Evolutionary conservation across 1,140 invertebrate genomes (phyloP).

Genomic region (Sitophilus oryzae): DNA sequence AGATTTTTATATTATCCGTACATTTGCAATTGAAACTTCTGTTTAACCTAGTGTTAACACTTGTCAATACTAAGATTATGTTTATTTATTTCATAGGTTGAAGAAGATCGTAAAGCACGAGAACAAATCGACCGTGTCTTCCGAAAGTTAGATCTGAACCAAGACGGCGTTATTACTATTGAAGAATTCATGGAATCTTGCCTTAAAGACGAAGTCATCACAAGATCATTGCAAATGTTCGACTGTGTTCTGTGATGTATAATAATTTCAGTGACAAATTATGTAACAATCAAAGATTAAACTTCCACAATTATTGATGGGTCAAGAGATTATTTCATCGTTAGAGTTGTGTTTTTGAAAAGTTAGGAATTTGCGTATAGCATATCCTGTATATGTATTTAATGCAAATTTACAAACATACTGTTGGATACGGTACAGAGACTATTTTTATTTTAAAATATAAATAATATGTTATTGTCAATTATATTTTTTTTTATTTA

Average conservation of each 20-base stretch:
- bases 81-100: slow-evolving; percentile 48
- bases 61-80: no score
- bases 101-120: slow-evolving; percentile 72
- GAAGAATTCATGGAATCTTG: slow-evolving; percentile 96
- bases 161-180: slow-evolving; percentile 91
- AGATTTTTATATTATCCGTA: no score
- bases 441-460: neutral
- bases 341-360: neutral
- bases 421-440: neutral
- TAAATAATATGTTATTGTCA: neutral
- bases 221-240: slow-evolving; percentile 75
- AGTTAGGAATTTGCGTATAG: neutral
- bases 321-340: neutral
- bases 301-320: neutral
- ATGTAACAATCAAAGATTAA: neutral
- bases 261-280: neutral
- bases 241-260: slow-evolving; percentile 66
- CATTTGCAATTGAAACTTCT: no score
- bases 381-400: neutral
- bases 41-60: no score
- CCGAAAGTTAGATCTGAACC: slow-evolving; percentile 87
- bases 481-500: neutral
- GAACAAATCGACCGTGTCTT: slow-evolving; percentile 76
- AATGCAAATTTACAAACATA: neutral
- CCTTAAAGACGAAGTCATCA: slow-evolving; percentile 81